Base-by-base conservation (phyloP, 2,113 vertebrate species). In the Sphyrna mokarran region DNA sequence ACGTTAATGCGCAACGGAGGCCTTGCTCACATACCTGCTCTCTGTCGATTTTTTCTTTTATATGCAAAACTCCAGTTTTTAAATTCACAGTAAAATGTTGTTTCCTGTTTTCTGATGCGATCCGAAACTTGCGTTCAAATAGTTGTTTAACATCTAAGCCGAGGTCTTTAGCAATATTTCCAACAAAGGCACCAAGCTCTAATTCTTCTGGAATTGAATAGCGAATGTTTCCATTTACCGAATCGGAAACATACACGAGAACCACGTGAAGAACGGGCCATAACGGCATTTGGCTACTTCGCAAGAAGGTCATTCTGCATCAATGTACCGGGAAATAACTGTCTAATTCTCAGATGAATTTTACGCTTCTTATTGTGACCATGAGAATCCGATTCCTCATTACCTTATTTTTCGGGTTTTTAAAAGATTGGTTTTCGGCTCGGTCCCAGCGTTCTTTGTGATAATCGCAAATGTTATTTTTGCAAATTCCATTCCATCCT, bases 11-110 rank as follows among this genome's bases (percentile, higher is more conserved):
- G 72, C 98, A 78, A 97, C 98, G 96, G 98, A 63, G 87, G 87
- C 87, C 33, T 91, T 91, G 58, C n/a, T 91, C 58, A n/a, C 87
- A 91, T 16, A 91, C 96, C 6, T 97, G 96, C 96, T 98, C 98
- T 93, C 97, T 96, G 97, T 98, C 98, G 95, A 98, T 97, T 95
- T 97, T 97, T 40, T 98, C 98, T 86, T 97, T 98, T 85, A 98
- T 97, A 5, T 97, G 96, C 63, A 98, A 96, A 96, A 97, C 97
- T 18, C 98, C 98, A 93, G 97, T 98, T 96, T 98, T 97, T 48
- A 97, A 96, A 96, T 97, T 97, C 96, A 98, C 97, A 96, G 97
- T 97, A 96, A 98, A 97, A 23, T 97, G 98, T 0, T 96, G 95
- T 33, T 97, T 96, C 1, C 86, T 94, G 10, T 95, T 95, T 91